Base-by-base conservation (phyloP, 2,888 invertebrate genomes). In the Phortica okadai region DNA sequence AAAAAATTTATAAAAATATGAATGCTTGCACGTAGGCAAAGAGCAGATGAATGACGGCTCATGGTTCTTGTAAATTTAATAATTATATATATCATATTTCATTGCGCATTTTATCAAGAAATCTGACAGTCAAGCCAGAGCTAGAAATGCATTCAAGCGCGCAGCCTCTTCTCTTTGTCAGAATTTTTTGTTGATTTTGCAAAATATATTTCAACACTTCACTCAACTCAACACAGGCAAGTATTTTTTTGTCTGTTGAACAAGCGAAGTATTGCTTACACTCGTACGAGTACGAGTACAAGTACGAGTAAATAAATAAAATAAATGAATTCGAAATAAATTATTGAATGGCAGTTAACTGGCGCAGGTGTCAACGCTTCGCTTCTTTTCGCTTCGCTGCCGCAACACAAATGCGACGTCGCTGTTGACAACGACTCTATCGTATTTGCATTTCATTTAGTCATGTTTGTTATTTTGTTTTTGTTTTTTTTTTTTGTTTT, bases 301-400 rank as follows among this genome's bases (percentile, higher is more conserved):
- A 73, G 78, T 66, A 11, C 5, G 4, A 33, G 50, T 50, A 6
- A 50, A 14, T 14, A 50, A 50, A 50, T 50, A 6, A 6, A 50
- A 14, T 14, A 50, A 50, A 50, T 50, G 14, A 50, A 50, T 50
- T 8, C 80, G 85, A 85, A 88, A 87, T 87, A 84, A 88, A 87
- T 87, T 85, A 85, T 88, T 85, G 86, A 85, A 85, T 83, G 86
- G 81, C 88, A 88, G 82, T 88, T 88, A 85, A 75, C 81, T 80
- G 82, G 79, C 84, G 85, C 85, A 85, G 88, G 88, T 85, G 88
- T 85, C 88, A 85, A 79, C 81, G 76, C 25, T 72, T 72, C 70
- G 70, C 62, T 62, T 79, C 81, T 70, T 58, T 70, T 56, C 73
- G 74, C 76, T 50, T 14, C 50, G 50, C 6, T 50, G 8, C 50